phyloP scores from a whole-genome alignment of 1,140 invertebrate species.

The Adoxophyes honmai region DNA sequence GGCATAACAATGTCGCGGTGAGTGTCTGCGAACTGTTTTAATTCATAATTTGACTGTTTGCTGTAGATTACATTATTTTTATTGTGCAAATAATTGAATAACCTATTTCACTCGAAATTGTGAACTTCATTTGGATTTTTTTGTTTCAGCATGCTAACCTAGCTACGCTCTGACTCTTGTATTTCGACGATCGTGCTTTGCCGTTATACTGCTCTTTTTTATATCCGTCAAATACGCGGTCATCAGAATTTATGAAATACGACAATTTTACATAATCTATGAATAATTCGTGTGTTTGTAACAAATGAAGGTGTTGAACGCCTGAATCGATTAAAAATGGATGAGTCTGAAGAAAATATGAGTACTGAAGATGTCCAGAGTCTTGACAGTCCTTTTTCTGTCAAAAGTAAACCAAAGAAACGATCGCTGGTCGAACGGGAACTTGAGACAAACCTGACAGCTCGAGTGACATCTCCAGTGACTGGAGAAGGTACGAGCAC shows the following conservation, averaged over 20 bases:
- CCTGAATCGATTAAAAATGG: constrained; percentile 40
- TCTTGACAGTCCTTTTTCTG: constrained; percentile 24
- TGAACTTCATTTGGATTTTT: constrained; percentile 71
- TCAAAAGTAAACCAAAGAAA: constrained; percentile 55
- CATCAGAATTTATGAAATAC: neutral
- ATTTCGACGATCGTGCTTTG: constrained; percentile 27
- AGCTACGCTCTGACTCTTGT: constrained; percentile 25
- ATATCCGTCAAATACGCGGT: constrained; percentile 17
- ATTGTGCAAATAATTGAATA: constrained; percentile 44
- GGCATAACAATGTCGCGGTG: constrained; percentile 20
- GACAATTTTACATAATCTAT: constrained; percentile 15
- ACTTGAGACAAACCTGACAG: constrained; percentile 60
- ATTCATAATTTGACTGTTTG: constrained; percentile 34
- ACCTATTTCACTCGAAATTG: constrained; percentile 43
- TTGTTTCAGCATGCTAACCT: constrained; percentile 52
- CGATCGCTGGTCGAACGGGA: constrained; percentile 61
- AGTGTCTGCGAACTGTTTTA: constrained; percentile 28
- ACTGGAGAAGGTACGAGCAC: constrained; percentile 42
- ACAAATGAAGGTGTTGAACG: constrained; percentile 15
- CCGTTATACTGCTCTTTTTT: constrained; percentile 31
- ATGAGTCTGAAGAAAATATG: constrained; percentile 58
- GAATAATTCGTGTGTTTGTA: constrained; percentile 25
- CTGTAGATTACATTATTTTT: constrained; percentile 21
- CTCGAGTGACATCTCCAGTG: constrained; percentile 54
- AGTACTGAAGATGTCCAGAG: constrained; percentile 44